Base-by-base conservation (phyloP, 2,888 invertebrate genomes). In the Choreutis nemorana region DNA sequence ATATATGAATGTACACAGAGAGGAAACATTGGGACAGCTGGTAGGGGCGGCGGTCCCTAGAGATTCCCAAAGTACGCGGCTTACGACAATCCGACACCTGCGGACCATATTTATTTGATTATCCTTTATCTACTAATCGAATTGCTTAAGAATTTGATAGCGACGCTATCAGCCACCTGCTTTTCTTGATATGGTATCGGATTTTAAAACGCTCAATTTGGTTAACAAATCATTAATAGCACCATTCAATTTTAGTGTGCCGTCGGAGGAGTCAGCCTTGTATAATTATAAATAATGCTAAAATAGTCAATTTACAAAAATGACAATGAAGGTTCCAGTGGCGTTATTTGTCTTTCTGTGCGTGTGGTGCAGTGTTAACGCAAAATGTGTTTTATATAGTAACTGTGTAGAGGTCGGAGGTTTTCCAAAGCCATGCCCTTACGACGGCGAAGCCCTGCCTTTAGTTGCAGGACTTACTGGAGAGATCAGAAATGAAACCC, bases 141-240 rank as follows among this genome's bases (percentile, higher is more conserved):
- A n/a, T n/a, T n/a, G n/a, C n/a, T n/a, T n/a, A n/a, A n/a, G n/a
- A n/a, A n/a, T n/a, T n/a, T n/a, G n/a, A n/a, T n/a, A n/a, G n/a
- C n/a, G n/a, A n/a, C n/a, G n/a, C 53, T 60, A 70, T 66, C 65
- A 38, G 29, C 42, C 65, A 70, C 68, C 67, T 70, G 67, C 53
- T 44, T 49, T 53, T n/a, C n/a, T n/a, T n/a, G n/a, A n/a, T n/a
- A n/a, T n/a, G n/a, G n/a, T n/a, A n/a, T n/a, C n/a, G n/a, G n/a
- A n/a, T n/a, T n/a, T n/a, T n/a, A n/a, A n/a, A n/a, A n/a, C n/a
- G n/a, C n/a, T n/a, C n/a, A n/a, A n/a, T n/a, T n/a, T n/a, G n/a
- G n/a, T n/a, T n/a, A n/a, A n/a, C n/a, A n/a, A n/a, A n/a, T n/a
- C n/a, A n/a, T n/a, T n/a, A n/a, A n/a, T n/a, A n/a, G n/a, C n/a